Conservation (phyloP, 2,113 vertebrate species). For the Tyrannus savana region DNA sequence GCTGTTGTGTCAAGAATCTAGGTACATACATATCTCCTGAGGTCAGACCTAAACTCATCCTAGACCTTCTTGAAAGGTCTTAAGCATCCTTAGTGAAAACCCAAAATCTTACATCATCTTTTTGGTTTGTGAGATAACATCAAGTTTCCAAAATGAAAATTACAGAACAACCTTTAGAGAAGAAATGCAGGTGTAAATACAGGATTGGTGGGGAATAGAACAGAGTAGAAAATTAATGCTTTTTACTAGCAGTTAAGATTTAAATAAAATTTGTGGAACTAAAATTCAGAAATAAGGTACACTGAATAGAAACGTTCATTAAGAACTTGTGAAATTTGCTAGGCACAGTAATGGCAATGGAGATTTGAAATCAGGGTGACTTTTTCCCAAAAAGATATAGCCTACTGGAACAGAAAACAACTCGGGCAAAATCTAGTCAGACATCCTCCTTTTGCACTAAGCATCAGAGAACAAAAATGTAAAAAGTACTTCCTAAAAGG, state of each 20-base stretch:
- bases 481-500: background rate
- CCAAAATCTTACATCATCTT: background rate
- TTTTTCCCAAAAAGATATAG: rapidly evolving
- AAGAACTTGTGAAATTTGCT: background rate
- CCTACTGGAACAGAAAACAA: background rate
- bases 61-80: background rate
- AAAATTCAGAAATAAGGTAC: background rate
- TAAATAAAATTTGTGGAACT: background rate
- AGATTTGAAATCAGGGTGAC: background rate
- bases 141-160: background rate
- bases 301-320: background rate
- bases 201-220: background rate
- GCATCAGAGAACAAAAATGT: background rate
- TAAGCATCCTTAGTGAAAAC: background rate
- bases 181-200: background rate
- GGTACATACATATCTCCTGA: background rate
- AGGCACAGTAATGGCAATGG: background rate
- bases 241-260: background rate
- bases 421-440: background rate
- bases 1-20: background rate
- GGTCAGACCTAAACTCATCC: background rate
- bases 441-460: background rate
- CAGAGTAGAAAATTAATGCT: background rate
- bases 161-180: background rate
- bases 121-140: background rate